phyloP scores from a whole-genome alignment of 1,140 invertebrate genomes.

The Vanessa atalanta region DNA sequence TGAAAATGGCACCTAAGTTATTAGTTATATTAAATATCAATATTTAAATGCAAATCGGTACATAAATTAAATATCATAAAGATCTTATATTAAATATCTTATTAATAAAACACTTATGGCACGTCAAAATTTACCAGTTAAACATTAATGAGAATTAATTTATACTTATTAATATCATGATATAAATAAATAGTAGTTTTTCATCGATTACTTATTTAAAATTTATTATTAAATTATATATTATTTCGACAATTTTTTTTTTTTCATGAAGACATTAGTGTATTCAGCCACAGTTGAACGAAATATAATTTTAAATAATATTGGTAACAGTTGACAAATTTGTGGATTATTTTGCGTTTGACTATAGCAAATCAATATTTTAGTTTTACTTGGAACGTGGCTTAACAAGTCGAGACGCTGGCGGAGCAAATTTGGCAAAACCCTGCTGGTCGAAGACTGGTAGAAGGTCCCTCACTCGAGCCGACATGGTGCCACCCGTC shows the following conservation, averaged over 20 bases:
- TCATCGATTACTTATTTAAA: neutral
- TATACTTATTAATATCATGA: no score
- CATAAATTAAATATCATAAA: slow-evolving; percentile 13
- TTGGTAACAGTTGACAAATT: no score
- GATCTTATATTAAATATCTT: slow-evolving; percentile 2
- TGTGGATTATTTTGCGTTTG: no score
- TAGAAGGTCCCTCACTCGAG: slow-evolving; percentile 87
- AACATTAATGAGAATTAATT: neutral
- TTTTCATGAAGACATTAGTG: neutral
- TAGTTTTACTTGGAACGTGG: slow-evolving; percentile 78
- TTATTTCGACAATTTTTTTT: neutral
- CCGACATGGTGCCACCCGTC: slow-evolving; percentile 82
- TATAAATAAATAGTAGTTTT: neutral
- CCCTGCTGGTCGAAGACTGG: slow-evolving; percentile 91
- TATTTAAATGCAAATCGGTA: slow-evolving; percentile 44
- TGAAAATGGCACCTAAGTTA: slow-evolving; percentile 34
- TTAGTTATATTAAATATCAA: slow-evolving; percentile 23
- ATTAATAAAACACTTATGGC: neutral
- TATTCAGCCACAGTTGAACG: no score
- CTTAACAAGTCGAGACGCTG: slow-evolving; percentile 88
- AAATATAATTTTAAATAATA: no score
- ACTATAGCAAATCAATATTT: no score
- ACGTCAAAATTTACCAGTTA: neutral
- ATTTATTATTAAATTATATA: no score
- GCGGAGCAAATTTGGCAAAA: slow-evolving; percentile 89